Evolutionary conservation across 2,113 vertebrate genomes (phyloP).

Genomic region (Hiodon tergisus): DNA sequence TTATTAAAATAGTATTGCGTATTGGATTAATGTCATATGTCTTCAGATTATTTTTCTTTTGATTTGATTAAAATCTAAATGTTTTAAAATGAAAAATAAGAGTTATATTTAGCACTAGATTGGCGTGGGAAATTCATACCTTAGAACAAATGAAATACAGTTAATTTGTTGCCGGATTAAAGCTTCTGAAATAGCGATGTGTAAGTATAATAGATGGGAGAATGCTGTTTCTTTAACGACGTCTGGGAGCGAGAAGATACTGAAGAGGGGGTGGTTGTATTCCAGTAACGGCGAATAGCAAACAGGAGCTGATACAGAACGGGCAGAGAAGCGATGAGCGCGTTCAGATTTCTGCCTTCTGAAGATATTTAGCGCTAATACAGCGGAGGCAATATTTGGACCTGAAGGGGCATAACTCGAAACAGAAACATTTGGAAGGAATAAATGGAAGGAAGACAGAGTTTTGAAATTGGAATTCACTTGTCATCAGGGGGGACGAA

Average conservation of each 20-base stretch:
- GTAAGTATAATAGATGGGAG: constrained; percentile 20
- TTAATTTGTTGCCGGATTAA: no score
- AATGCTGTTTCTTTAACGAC: constrained; percentile 65
- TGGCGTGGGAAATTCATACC: no score
- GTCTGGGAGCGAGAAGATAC: constrained; percentile 46
- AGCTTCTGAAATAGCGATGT: background rate
- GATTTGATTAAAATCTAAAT: no score
- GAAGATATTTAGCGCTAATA: constrained; percentile 36
- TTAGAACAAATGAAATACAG: no score
- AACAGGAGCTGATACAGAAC: constrained; percentile 36
- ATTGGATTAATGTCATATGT: no score
- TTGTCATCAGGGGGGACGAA: constrained; percentile 53
- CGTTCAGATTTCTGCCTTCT: constrained; percentile 30
- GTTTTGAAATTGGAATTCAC: constrained; percentile 50
- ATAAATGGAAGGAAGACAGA: constrained; percentile 56
- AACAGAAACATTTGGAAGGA: constrained; percentile 21
- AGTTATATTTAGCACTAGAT: no score
- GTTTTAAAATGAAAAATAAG: no score
- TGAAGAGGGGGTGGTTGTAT: constrained; percentile 56
- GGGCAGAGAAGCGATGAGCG: constrained; percentile 51
- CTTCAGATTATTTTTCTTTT: no score
- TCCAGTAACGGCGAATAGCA: constrained; percentile 36
- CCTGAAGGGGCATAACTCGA: constrained; percentile 14
- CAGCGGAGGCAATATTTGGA: background rate
- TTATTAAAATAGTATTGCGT: no score